Conservation (phyloP, 2,888 invertebrate genomes). For the Oeneis ivallda region DNA sequence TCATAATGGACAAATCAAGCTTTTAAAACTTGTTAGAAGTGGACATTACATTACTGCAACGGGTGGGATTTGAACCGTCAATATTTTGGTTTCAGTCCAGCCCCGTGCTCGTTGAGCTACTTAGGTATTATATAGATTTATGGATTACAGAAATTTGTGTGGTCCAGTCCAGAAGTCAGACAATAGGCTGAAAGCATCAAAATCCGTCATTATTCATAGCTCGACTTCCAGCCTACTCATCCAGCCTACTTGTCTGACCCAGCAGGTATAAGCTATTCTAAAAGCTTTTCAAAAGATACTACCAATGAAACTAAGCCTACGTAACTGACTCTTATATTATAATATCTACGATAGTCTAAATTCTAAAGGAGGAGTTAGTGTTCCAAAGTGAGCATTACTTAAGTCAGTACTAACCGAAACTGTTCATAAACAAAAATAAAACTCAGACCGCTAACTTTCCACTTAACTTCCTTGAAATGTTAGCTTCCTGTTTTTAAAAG, state of each 20-base stretch:
- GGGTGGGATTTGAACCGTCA: no score
- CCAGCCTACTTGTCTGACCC: neutral
- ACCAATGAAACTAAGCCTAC: neutral
- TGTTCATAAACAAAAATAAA: constrained; percentile 69
- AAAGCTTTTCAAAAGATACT: neutral
- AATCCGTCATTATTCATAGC: neutral
- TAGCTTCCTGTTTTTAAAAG: constrained; percentile 77
- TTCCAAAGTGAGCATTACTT: constrained; percentile 57
- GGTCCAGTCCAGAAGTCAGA: no score
- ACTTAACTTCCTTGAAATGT: constrained; percentile 77
- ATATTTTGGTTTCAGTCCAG: no score
- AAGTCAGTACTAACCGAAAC: constrained; percentile 52
- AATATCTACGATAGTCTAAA: neutral
- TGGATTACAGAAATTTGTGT: no score
- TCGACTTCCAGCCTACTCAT: neutral
- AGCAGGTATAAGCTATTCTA: neutral
- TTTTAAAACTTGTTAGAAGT: no score
- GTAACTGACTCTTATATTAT: neutral
- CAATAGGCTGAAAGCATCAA: no score
- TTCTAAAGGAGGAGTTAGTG: constrained; percentile 38
- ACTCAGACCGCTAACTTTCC: constrained; percentile 70
- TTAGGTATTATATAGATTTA: no score
- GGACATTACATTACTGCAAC: no score
- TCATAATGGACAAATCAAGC: no score
- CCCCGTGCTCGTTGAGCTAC: no score